Percentiles rank a stretch among this genome's conserved stretches.
phyloP scores from a whole-genome alignment of 2,888 invertebrate species.

The Drosophila setosimentum region DNA sequence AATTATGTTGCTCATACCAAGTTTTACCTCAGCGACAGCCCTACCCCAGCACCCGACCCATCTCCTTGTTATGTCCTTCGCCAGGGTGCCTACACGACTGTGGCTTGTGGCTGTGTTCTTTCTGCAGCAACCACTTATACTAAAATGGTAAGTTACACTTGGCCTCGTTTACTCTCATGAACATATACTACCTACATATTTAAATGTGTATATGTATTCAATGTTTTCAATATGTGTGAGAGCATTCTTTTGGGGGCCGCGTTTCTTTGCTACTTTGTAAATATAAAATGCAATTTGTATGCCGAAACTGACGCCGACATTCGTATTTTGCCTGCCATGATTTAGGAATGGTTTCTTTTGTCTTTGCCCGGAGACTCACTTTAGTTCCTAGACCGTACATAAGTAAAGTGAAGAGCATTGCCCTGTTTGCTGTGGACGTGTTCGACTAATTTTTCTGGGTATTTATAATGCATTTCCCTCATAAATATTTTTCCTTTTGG shows the following conservation, averaged over 20 bases:
- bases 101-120: slow-evolving; percentile 51
- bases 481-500: not conserved
- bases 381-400: not conserved
- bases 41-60: slow-evolving; percentile 25
- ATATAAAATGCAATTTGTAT: slow-evolving; percentile 58
- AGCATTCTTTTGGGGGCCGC: slow-evolving; percentile 4
- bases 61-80: slow-evolving; percentile 49
- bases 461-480: slow-evolving; percentile 13
- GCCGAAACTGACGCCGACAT: slow-evolving; percentile 46
- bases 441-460: not conserved
- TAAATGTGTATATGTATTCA: not conserved
- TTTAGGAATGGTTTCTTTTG: slow-evolving; percentile 1
- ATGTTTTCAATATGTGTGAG: slow-evolving; percentile 6
- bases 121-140: slow-evolving; percentile 31
- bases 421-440: too few species aligned
- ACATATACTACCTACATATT: not conserved
- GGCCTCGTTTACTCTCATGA: slow-evolving; percentile 27
- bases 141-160: slow-evolving; percentile 54
- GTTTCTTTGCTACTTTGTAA: slow-evolving; percentile 49
- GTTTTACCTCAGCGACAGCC: slow-evolving; percentile 55
- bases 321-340: slow-evolving; percentile 27
- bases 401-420: too few species aligned
- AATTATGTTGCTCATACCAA: slow-evolving; percentile 61
- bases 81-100: slow-evolving; percentile 24
- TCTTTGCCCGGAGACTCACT: not conserved